phyloP scores from a whole-genome alignment of 2,797 vertebrate genomes.

The Ibycter americanus region DNA sequence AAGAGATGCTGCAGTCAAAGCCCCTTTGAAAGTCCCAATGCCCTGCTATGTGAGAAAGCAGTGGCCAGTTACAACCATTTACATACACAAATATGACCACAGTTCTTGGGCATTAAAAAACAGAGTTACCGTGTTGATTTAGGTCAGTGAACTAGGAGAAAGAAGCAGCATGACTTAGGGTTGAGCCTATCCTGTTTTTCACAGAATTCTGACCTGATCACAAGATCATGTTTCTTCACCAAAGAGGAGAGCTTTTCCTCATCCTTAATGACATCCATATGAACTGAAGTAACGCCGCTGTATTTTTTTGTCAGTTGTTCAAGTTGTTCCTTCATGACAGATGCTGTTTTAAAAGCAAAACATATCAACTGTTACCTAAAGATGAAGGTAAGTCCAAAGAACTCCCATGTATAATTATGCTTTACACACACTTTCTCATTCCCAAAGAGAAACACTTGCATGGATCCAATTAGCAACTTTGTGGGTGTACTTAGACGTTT shows the following conservation, averaged over 20 bases:
- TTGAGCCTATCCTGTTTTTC: neutral
- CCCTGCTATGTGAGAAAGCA: neutral
- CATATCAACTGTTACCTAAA: neutral
- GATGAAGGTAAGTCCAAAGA: neutral
- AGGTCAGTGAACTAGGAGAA: neutral
- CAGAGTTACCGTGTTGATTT: neutral
- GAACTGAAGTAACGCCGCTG: constrained; percentile 83
- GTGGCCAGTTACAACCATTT: neutral
- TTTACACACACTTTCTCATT: neutral
- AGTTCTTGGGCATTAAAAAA: neutral
- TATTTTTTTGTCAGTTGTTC: constrained; percentile 85
- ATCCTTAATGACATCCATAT: constrained; percentile 82
- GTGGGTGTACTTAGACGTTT: neutral
- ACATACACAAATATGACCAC: neutral
- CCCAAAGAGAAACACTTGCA: neutral
- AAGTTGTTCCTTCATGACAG: constrained; percentile 84
- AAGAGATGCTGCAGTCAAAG: neutral
- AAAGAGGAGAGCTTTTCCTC: constrained; percentile 84
- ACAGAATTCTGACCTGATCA: constrained; percentile 86
- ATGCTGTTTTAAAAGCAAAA: constrained; percentile 77
- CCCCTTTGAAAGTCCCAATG: neutral
- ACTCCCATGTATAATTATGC: neutral
- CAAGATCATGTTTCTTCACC: constrained; percentile 88
- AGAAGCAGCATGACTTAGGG: neutral
- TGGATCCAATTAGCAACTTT: neutral